Evolutionary conservation across 2,888 invertebrate species (phyloP).

Genomic region (Drosophila tripunctata): DNA sequence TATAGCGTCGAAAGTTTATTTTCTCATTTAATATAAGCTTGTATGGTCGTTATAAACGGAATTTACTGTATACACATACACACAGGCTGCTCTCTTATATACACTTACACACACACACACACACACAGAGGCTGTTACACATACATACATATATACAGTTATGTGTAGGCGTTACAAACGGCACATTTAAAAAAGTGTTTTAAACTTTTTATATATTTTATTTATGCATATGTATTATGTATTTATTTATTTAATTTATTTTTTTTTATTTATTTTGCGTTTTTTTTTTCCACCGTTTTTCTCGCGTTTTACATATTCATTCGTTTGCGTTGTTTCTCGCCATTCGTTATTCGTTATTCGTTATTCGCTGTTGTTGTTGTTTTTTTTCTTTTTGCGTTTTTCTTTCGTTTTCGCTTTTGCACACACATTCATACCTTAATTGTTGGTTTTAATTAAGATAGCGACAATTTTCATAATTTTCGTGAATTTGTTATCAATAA

Average conservation of each 20-base stretch:
- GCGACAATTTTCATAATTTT: conserved; percentile 55
- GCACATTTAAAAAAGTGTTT: conserved; percentile 15
- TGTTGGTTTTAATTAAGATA: conserved; percentile 45
- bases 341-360: conserved; percentile 2
- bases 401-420: conserved; percentile 4
- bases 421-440: conserved; percentile 57
- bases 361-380: conserved; percentile 4
- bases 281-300: conserved; percentile 9
- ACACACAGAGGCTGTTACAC: conserved; percentile 12
- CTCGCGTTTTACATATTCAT: neutral
- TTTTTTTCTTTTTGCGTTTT: conserved; percentile 8
- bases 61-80: too few relatives aligned
- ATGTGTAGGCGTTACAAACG: conserved; percentile 23
- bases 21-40: too few relatives aligned
- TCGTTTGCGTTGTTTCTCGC: neutral
- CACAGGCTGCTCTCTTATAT: neutral
- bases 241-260: conserved; percentile 7
- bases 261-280: neutral
- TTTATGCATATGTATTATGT: neutral
- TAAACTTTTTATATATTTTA: conserved; percentile 11
- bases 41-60: too few relatives aligned
- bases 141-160: conserved; percentile 34
- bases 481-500: conserved; percentile 70
- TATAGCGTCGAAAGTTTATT: too few relatives aligned
- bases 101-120: neutral